Evolutionary conservation across 2,888 invertebrate genomes (phyloP), one percentile per base, ranked within the genome.

Genomic region (Nemurella pictetii): DNA sequence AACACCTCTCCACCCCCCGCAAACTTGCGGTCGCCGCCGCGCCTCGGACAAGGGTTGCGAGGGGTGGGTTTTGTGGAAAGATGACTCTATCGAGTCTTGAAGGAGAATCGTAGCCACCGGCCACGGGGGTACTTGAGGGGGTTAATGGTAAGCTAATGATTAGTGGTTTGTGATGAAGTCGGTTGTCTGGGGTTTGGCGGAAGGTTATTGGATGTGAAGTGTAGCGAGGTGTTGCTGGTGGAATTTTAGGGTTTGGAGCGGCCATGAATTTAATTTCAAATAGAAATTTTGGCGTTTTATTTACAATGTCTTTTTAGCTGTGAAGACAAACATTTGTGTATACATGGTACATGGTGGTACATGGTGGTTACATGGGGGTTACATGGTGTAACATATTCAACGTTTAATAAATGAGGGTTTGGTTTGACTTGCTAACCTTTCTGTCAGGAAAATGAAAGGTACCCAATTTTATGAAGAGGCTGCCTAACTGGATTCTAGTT

Each of bases 1-100:
- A 82, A 82, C 82, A 82, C 82, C 82, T 82, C 32, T 78, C 55
- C 15, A 9, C 32, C 4, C 32, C 32, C 55, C 55, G 55, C 55
- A 55, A 55, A 55, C 55, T 55, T 55, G 55, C 55, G 55, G 55
- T 55, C 5, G 20, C 55, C 55, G 20, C 1, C 55, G 55, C 20
- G 55, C 3, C 20, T 55, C 5, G 55, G 55, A 55, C 55, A 20
- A 55, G 55, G 55, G 55, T 3, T 7, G 15, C 9, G 3, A 20
- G 20, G 55, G 55, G 55, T 55, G 12, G 55, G 9, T n/a, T n/a
- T n/a, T n/a, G n/a, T 20, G 55, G 55, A 55, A 55, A 55, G 55
- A 55, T 55, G 55, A 20, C 15, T 55, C 55, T 55, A 55, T 55
- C 55, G 55, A 55, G 55, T 55, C 55, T 3, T 55, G 55, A 20